Evolutionary conservation across 1,140 invertebrate genomes (phyloP).

Genomic region (Drosophila ercepeae): DNA sequence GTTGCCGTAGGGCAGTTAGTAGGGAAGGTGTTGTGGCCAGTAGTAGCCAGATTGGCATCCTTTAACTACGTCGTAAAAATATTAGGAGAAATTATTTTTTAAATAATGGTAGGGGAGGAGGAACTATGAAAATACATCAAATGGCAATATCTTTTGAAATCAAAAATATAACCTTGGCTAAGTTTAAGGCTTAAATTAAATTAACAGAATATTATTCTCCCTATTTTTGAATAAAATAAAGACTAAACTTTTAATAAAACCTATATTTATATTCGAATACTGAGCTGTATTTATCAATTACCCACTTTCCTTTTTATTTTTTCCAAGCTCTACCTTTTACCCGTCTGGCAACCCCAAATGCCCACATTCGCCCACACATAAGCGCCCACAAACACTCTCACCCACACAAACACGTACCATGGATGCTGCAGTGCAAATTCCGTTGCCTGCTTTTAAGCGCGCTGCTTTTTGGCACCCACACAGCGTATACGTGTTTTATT

Average conservation of each 20-base stretch:
- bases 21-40: conserved; percentile 43
- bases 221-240: no score
- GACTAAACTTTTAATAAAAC: no score
- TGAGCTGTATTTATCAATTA: no score
- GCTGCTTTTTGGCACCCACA: conserved; percentile 34
- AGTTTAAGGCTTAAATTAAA: no score
- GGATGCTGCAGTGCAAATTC: conserved; percentile 16
- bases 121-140: no score
- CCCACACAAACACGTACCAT: conserved; percentile 3
- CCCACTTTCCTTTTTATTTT: no score
- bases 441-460: conserved; percentile 55
- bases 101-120: no score
- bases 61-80: conserved; percentile 4
- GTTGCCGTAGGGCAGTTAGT: conserved; percentile 67
- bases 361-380: conserved; percentile 33
- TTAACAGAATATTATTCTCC: no score
- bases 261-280: no score
- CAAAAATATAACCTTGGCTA: no score
- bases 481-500: conserved; percentile 9
- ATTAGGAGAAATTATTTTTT: not conserved
- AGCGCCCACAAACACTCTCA: not conserved
- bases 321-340: no score
- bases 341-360: conserved; percentile 51
- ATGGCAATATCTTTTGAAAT: no score
- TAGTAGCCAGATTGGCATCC: conserved; percentile 43